Percentiles rank a stretch among this genome's conserved stretches.
Evolutionary conservation across 2,113 vertebrate genomes (phyloP).

Genomic region (Pampusana beccarii): DNA sequence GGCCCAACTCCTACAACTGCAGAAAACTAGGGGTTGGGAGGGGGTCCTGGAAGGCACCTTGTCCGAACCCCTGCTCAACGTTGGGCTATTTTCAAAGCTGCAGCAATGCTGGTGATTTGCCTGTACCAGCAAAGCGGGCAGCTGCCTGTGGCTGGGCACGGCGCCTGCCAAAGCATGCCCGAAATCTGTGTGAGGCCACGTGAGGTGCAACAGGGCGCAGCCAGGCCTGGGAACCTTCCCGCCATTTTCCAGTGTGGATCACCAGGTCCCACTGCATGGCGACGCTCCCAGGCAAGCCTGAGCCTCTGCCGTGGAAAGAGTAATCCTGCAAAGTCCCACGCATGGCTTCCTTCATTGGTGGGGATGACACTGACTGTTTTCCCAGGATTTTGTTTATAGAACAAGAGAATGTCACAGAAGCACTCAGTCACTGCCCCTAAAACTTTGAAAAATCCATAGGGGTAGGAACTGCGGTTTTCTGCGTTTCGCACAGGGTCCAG

Average conservation of each 20-base stretch:
- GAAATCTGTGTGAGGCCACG: fast-evolving
- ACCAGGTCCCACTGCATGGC: background rate
- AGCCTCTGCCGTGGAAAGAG: background rate
- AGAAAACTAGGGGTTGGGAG: background rate
- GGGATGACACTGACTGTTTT: background rate
- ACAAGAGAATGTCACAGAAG: background rate
- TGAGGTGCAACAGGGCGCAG: background rate
- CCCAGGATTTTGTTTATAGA: background rate
- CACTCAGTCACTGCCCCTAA: background rate
- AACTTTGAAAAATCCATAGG: background rate
- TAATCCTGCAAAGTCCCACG: background rate
- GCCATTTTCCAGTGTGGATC: background rate
- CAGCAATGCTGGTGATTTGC: background rate
- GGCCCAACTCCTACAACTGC: background rate
- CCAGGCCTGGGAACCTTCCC: background rate
- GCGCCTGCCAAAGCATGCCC: background rate
- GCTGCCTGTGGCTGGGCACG: background rate
- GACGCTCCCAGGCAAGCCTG: fast-evolving
- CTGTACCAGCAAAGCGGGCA: background rate
- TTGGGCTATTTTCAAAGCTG: background rate
- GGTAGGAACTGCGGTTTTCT: background rate
- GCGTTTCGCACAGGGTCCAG: background rate
- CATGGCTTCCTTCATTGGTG: background rate
- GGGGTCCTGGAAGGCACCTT: background rate
- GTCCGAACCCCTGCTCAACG: fast-evolving